Evolutionary conservation across 2,888 invertebrate species (phyloP), one percentile per base, ranked within the genome.

Genomic region (Spatulosminthurus flaviceps): DNA sequence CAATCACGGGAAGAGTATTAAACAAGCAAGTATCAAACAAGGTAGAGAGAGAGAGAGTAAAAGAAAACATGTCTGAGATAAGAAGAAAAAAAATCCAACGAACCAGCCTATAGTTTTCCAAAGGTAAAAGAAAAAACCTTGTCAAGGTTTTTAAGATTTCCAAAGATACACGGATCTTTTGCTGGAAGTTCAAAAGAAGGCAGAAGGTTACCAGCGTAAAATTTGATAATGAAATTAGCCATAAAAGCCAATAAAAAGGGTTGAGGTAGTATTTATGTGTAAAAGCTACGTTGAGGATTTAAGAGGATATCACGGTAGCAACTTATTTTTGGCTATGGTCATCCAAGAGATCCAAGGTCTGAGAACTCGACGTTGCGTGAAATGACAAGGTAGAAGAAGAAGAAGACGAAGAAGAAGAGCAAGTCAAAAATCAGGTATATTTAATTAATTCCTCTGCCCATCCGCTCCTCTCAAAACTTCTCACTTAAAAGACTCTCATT

Each of bases 341-440:
- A 51, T 51, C 16, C 16, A n/a, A 64, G 24, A 11, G 24, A 24
- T 64, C 24, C 73, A 73, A 60, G 73, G 73, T 73, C 60, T 64
- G 64, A 16, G 11, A 21, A 21, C n/a, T 60, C 29, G 9, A n/a
- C 60, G 28, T 73, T 22, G 73, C 73, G 73, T 73, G 73, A 73
- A 73, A 73, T 73, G 73, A 73, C 60, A 61, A 28, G 16, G 51
- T 19, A 51, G 16, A n/a, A 51, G n/a, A 19, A 51, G 51, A 2
- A n/a, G n/a, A n/a, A n/a, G n/a, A n/a, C n/a, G n/a, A n/a, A n/a
- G n/a, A n/a, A n/a, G n/a, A n/a, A n/a, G n/a, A n/a, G n/a, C n/a
- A n/a, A n/a, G n/a, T n/a, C n/a, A 5, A 51, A n/a, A 51, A 2
- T 51, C n/a, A n/a, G 51, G 51, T 51, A 51, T 4, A 51, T 51